phyloP scores from a whole-genome alignment of 2,113 vertebrate genomes.

The Egretta garzetta region DNA sequence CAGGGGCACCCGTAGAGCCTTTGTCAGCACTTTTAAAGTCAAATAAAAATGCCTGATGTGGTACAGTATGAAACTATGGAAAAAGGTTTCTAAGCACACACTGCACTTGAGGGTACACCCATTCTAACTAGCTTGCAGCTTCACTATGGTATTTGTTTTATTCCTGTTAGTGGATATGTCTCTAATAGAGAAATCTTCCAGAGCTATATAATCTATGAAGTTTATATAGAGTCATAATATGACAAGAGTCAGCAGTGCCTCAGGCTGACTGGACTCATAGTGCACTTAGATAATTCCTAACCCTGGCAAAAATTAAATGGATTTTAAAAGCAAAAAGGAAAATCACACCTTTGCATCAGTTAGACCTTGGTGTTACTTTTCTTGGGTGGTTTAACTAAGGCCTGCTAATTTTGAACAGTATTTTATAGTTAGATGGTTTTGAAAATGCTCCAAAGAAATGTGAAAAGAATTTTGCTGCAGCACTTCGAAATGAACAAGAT shows the following conservation, averaged over 20 bases:
- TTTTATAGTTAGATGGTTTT: slow-evolving; percentile 58
- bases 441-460: slow-evolving; percentile 78
- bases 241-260: slow-evolving; percentile 13
- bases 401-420: slow-evolving; percentile 39
- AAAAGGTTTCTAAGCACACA: slow-evolving; percentile 12
- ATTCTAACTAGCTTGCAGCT: slow-evolving; percentile 49
- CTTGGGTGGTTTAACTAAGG: slow-evolving; percentile 58
- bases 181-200: slow-evolving; percentile 36
- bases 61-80: not conserved
- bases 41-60: not conserved
- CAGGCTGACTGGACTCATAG: slow-evolving; percentile 10
- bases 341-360: not conserved
- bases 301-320: slow-evolving; percentile 21
- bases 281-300: slow-evolving; percentile 45
- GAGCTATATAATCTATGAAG: not conserved
- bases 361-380: slow-evolving; percentile 31
- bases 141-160: slow-evolving; percentile 26
- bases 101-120: slow-evolving; percentile 56
- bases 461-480: slow-evolving; percentile 69
- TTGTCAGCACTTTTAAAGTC: slow-evolving; percentile 25
- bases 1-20: not conserved
- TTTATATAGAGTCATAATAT: slow-evolving; percentile 27
- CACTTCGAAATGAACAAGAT: slow-evolving; percentile 57
- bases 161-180: slow-evolving; percentile 23
- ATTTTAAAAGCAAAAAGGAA: slow-evolving; percentile 18